Evolutionary conservation across 2,113 vertebrate species (phyloP).

Genomic region (Poeciliopsis prolifica): DNA sequence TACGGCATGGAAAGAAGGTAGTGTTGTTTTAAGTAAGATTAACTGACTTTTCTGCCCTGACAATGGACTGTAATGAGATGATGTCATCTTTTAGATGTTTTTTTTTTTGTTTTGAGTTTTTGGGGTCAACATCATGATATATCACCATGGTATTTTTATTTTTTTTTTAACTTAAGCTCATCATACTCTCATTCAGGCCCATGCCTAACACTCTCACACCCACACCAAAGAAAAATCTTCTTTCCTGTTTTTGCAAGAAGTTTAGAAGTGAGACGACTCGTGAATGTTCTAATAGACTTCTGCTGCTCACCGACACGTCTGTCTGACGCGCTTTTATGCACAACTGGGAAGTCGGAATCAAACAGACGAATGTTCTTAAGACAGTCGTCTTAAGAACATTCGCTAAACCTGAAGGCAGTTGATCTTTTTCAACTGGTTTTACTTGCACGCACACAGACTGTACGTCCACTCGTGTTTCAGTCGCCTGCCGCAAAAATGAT

Average conservation of each 20-base stretch:
- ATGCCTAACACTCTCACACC: constrained; percentile 24
- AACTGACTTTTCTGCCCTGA: neutral
- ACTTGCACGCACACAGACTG: constrained; percentile 21
- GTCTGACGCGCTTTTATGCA: constrained; percentile 52
- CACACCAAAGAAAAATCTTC: constrained; percentile 29
- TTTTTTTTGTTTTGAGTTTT: neutral
- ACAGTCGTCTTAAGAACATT: neutral
- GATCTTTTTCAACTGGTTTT: constrained; percentile 14
- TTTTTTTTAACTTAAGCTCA: neutral
- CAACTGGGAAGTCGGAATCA: constrained; percentile 35
- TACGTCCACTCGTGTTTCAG: neutral
- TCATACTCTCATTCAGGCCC: neutral
- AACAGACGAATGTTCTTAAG: constrained; percentile 38
- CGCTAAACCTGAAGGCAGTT: constrained; percentile 17
- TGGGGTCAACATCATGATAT: neutral
- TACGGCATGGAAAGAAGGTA: neutral
- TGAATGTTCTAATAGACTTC: constrained; percentile 29
- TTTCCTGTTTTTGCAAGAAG: constrained; percentile 38
- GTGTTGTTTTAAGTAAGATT: neutral
- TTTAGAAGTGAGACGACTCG: constrained; percentile 19
- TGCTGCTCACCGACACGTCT: constrained; percentile 4
- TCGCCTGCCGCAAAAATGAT: constrained; percentile 22
- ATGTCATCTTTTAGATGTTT: neutral
- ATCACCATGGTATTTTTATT: neutral
- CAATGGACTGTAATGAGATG: neutral